Percentiles rank a stretch among this genome's conserved stretches.
Evolutionary conservation across 2,888 invertebrate genomes (phyloP).

Genomic region (Xanthorhoe spadicearia): DNA sequence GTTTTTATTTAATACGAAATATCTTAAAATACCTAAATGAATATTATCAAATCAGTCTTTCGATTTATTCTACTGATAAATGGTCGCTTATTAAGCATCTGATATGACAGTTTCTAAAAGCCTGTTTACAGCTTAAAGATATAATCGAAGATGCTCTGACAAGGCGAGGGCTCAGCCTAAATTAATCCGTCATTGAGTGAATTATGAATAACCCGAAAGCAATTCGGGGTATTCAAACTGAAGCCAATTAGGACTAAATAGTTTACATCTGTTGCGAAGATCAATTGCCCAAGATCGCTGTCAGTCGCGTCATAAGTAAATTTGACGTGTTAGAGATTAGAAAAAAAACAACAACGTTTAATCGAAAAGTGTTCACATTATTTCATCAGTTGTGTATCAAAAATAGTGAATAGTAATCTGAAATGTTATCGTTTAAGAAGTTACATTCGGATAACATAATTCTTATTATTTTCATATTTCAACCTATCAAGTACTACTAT

Average conservation of each 20-base stretch:
- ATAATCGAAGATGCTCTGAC: constrained; percentile 33
- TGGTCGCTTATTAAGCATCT: constrained; percentile 17
- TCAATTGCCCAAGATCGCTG: constrained; percentile 12
- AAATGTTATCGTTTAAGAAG: no score
- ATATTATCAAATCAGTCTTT: background rate
- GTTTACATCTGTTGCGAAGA: constrained; percentile 38
- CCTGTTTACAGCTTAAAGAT: constrained; percentile 26
- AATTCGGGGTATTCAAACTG: constrained; percentile 38
- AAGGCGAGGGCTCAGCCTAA: constrained; percentile 33
- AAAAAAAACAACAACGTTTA: background rate
- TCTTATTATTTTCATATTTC: no score
- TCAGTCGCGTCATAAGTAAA: background rate
- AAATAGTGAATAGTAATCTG: no score
- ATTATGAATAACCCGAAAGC: constrained; percentile 41
- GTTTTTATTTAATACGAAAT: background rate
- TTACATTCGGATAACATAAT: no score
- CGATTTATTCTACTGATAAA: constrained; percentile 7
- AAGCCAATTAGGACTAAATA: constrained; percentile 42
- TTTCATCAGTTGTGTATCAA: no score
- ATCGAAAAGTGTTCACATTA: no score
- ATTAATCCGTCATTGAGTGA: constrained; percentile 43
- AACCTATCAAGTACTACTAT: no score
- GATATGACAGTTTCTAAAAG: constrained; percentile 24
- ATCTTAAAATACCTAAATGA: background rate
- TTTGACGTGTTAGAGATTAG: no score